Percentiles rank a stretch among this genome's conserved stretches.
Evolutionary conservation across 2,113 vertebrate species (phyloP).

Genomic region (Ictalurus furcatus): DNA sequence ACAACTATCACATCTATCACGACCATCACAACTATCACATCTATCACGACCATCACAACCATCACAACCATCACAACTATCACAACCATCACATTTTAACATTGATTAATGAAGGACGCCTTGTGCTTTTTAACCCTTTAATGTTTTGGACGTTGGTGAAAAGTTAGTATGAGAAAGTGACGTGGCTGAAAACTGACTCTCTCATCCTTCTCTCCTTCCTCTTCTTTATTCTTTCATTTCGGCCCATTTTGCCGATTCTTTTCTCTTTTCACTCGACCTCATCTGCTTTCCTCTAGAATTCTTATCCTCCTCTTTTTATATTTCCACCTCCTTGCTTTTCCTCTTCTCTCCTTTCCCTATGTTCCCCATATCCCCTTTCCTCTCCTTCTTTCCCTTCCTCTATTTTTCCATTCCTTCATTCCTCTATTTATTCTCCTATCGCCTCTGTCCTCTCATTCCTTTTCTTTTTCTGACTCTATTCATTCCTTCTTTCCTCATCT

Average conservation of each 20-base stretch:
- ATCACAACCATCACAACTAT: too few relatives aligned
- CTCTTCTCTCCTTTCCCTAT: neutral
- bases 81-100: too few relatives aligned
- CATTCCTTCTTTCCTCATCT: neutral
- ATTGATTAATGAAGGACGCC: too few relatives aligned
- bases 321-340: neutral
- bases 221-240: neutral
- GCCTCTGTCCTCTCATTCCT: neutral
- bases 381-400: neutral
- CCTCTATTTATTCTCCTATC: neutral
- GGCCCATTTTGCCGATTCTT: too few relatives aligned
- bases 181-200: too few relatives aligned
- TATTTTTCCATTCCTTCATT: neutral
- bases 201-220: slow-evolving; percentile 1
- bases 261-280: neutral
- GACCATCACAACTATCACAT: too few relatives aligned
- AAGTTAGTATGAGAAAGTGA: too few relatives aligned
- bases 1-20: too few relatives aligned
- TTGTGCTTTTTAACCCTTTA: too few relatives aligned
- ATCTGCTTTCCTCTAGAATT: too few relatives aligned
- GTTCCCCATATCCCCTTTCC: neutral
- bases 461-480: neutral
- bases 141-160: too few relatives aligned
- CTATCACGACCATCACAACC: too few relatives aligned
- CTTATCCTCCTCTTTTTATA: neutral